Base-by-base conservation (phyloP, 2,888 invertebrate species). In the Lasioglossum marginatum region DNA sequence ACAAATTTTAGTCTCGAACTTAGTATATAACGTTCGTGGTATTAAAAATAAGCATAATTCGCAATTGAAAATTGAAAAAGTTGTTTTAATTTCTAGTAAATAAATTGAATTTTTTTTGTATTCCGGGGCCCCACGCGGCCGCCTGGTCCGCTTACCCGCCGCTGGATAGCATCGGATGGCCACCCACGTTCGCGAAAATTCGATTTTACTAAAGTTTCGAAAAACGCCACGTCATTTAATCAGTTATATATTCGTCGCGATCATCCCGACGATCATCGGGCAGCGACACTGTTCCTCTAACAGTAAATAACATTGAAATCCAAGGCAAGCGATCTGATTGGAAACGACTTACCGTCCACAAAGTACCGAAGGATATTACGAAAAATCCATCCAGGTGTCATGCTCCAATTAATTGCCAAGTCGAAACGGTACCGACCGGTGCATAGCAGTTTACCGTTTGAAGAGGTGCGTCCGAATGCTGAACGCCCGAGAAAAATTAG, bases 301-400 rank as follows among this genome's bases (percentile, higher is more conserved):
- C 48, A 52, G 23, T 52, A 23, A 52, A 48, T 19, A 60, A 60
- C 60, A 16, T 27, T 5, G 1, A 16, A 60, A 16, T 27, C 27
- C 5, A 4, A 27, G n/a, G 52, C 23, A 27, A 31, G 6, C 0
- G 27, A 23, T 14, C 6, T 31, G 12, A 16, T 5, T 16, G 16
- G 14, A 34, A 37, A 23, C 27, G 31, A 85, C 88, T 91, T 78
- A 90, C 84, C 88, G n/a, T 75, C 87, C 60, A 43, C 77, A 40
- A 90, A 71, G 57, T 88, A 87, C 72, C 52, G 80, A 10, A 85
- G 40, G 70, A 88, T n/a, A 5, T 81, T 79, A 19, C 74, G 77
- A 43, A 88, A 57, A 43, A 74, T 78, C 77, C 52, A 74, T 72
- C 40, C 14, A 19, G n/a, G 12, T n/a, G 76, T 52, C 79, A 83